phyloP scores from a whole-genome alignment of 2,113 vertebrate species.

The Scytalopus superciliaris region DNA sequence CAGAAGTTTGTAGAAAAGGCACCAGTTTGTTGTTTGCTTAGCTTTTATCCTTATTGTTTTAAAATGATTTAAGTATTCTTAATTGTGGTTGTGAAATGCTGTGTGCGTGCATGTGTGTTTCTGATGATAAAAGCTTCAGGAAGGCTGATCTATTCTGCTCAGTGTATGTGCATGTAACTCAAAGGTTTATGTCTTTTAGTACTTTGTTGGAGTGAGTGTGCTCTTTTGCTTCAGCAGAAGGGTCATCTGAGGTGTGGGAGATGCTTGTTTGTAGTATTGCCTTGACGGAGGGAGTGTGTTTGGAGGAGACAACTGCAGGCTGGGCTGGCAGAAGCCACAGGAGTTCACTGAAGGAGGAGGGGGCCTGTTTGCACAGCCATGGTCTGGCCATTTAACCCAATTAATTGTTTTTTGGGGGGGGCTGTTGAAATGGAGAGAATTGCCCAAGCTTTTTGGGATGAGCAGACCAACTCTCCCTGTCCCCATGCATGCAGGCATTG shows the following conservation, averaged over 20 bases:
- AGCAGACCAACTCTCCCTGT: neutral
- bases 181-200: neutral
- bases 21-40: neutral
- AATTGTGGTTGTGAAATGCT: neutral
- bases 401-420: neutral
- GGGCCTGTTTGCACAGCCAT: neutral
- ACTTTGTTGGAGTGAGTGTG: neutral
- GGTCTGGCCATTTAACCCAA: neutral
- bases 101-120: neutral
- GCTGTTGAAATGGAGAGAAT: neutral
- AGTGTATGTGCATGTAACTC: fast-evolving
- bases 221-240: neutral
- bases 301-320: neutral
- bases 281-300: neutral
- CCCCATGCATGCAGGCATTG: fast-evolving
- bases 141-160: neutral
- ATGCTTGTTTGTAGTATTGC: neutral
- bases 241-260: neutral
- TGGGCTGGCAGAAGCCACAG: neutral
- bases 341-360: neutral
- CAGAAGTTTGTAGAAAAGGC: neutral
- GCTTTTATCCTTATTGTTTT: neutral
- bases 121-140: neutral
- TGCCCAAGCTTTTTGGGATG: neutral
- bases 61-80: neutral